Evolutionary conservation across 2,113 vertebrate genomes (phyloP).

Genomic region (Taurulus bubalis): DNA sequence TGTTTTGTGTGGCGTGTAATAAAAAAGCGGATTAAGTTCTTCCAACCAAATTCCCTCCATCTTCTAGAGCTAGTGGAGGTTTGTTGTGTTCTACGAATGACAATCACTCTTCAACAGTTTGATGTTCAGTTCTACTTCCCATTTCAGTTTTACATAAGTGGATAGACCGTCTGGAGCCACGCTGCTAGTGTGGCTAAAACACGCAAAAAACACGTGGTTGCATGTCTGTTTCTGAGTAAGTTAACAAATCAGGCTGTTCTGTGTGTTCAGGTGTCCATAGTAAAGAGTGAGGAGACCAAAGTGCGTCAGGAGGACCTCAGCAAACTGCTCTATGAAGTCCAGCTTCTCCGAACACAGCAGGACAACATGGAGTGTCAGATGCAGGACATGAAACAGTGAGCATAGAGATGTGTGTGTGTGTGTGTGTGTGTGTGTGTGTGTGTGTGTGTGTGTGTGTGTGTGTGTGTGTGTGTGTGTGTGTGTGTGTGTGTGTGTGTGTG

Average conservation of each 20-base stretch:
- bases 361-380: slow-evolving; percentile 83
- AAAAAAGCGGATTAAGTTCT: too few species aligned
- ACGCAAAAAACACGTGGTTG: background rate
- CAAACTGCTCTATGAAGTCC: slow-evolving; percentile 78
- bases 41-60: too few species aligned
- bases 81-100: too few species aligned
- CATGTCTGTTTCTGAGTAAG: background rate
- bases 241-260: background rate
- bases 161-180: background rate
- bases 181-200: background rate
- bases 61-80: too few species aligned
- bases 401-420: background rate
- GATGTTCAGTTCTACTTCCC: background rate
- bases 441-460: too few species aligned
- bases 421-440: too few species aligned
- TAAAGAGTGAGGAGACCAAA: slow-evolving; percentile 78
- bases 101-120: background rate
- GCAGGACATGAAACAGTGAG: slow-evolving; percentile 83
- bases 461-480: too few species aligned
- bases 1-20: too few species aligned
- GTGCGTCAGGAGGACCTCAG: slow-evolving; percentile 79
- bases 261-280: slow-evolving; percentile 77
- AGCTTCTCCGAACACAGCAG: slow-evolving; percentile 76
- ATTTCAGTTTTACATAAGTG: background rate
- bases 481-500: too few species aligned